Evolutionary conservation across 2,113 vertebrate genomes (phyloP), one percentile per base, ranked within the genome.

Genomic region (Rhabdornis inornatus): DNA sequence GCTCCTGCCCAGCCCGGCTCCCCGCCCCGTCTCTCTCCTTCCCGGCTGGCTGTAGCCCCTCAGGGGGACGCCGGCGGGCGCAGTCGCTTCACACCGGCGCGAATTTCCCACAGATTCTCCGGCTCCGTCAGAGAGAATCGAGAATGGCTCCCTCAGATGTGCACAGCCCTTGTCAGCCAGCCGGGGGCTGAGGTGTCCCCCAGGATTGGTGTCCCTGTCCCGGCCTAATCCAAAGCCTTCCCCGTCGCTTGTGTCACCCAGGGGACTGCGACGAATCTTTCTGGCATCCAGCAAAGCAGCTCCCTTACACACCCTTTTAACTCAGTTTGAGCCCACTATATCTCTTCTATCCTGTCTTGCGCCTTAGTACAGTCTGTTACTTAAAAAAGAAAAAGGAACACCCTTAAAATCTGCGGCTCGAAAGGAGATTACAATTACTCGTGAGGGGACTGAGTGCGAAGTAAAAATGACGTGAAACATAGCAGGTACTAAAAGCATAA

Each of bases 241-340:
- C 12, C 8, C 27, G 6, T 20, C 2, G 1, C 21, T 28, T 61
- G 37, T 27, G 24, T 27, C 52, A 2, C 2, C 27, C 1, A 0
- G 28, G 15, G 14, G 22, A 9, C 2, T 5, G 18, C 12, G 2
- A n/a, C 39, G 19, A 11, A 31, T 7, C 42, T 3, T 8, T 12
- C 42, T 28, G 52, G 20, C 20, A 56, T 28, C n/a, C 56, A 24
- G n/a, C 52, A 66, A 37, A 75, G 6, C 22, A 6, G 9, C 8
- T 59, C 33, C 24, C 4, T 47, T 24, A n/a, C 59, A 39, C 9
- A 10, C 6, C 2, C 3, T 8, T 37, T 20, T 37, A 49, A 4
- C 28, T 71, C 24, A 6, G 7, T 9, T 13, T 31, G n/a, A 65
- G 15, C 10, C 24, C 2, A 2, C n/a, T 35, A 0, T 2, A 3